phyloP scores from a whole-genome alignment of 2,888 invertebrate genomes.

The Agrenia bidenticulata region DNA sequence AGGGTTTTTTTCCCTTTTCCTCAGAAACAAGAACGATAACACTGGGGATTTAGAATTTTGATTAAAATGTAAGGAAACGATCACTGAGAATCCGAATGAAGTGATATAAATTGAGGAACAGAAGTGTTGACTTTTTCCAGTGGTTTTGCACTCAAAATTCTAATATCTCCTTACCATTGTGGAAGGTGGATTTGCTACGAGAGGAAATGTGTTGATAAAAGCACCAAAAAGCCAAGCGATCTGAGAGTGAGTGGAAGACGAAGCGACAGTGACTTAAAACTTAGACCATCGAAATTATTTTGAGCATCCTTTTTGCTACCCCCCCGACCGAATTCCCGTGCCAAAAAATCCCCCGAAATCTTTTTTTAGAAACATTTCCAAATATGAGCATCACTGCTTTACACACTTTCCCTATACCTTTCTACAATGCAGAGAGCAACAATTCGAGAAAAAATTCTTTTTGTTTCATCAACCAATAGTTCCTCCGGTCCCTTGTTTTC shows the following conservation, averaged over 20 bases:
- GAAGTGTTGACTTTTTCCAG: too few species aligned
- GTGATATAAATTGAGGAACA: conserved; percentile 1
- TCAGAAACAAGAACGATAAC: background rate
- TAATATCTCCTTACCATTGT: conserved; percentile 46
- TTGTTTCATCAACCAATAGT: conserved; percentile 13
- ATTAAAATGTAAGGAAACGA: background rate
- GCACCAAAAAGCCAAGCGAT: conserved; percentile 52
- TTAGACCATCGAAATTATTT: conserved; percentile 47
- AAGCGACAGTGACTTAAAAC: conserved; percentile 51
- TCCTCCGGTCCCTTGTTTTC: conserved; percentile 13
- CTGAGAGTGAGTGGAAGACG: conserved; percentile 52
- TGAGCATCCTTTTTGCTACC: conserved; percentile 48
- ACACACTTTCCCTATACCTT: conserved; percentile 69
- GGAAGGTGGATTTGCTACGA: conserved; percentile 43
- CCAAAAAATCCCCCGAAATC: conserved; percentile 51
- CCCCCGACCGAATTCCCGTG: conserved; percentile 48
- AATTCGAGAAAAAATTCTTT: conserved; percentile 63
- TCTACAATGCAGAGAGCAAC: conserved; percentile 75
- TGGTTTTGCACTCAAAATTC: background rate
- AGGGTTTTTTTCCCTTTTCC: background rate
- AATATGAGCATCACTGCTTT: conserved; percentile 55
- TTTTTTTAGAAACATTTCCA: conserved; percentile 53
- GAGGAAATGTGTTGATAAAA: conserved; percentile 46
- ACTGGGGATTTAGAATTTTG: background rate
- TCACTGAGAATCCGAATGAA: conserved; percentile 2